phyloP scores from a whole-genome alignment of 2,113 vertebrate species.

The Gasterosteus nipponicus region DNA sequence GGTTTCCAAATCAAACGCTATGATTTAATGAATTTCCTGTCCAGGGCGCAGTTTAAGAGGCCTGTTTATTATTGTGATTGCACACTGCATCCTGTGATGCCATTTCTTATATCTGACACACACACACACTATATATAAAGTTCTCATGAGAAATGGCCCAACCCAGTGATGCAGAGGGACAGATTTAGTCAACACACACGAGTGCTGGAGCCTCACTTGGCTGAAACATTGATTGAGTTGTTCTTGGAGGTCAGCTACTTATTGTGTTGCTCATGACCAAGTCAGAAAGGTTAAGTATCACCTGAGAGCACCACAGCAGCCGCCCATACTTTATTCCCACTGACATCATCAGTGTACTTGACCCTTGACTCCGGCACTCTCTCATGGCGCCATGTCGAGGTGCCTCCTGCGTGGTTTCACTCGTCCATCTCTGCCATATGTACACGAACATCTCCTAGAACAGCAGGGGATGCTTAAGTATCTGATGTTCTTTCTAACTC shows the following conservation, averaged over 20 bases:
- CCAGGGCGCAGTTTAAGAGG: conserved; percentile 71
- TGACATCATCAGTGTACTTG: conserved; percentile 72
- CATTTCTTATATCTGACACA: conserved; percentile 79
- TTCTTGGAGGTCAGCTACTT: conserved; percentile 63
- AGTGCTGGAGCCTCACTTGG: conserved; percentile 55
- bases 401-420: conserved; percentile 16
- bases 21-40: conserved; percentile 85
- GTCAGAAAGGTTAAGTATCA: conserved; percentile 75
- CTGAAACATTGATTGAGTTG: conserved; percentile 61
- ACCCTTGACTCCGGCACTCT: conserved; percentile 55
- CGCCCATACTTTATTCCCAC: conserved; percentile 53
- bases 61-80: conserved; percentile 85
- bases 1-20: conserved; percentile 83
- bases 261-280: conserved; percentile 71
- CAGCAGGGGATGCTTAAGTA: neutral
- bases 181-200: conserved; percentile 28
- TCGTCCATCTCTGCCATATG: conserved; percentile 26
- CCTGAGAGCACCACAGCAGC: conserved; percentile 68
- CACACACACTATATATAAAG: conserved; percentile 74
- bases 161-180: conserved; percentile 57
- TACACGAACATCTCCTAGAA: neutral
- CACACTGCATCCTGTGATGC: conserved; percentile 81
- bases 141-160: conserved; percentile 80
- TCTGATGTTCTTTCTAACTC: conserved; percentile 2
- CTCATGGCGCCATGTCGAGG: conserved; percentile 49